These are phyloP conservation scores for Thecophora atra DNA, from an alignment of 2,888 invertebrate species.

Conservation along the genomic window DNA sequence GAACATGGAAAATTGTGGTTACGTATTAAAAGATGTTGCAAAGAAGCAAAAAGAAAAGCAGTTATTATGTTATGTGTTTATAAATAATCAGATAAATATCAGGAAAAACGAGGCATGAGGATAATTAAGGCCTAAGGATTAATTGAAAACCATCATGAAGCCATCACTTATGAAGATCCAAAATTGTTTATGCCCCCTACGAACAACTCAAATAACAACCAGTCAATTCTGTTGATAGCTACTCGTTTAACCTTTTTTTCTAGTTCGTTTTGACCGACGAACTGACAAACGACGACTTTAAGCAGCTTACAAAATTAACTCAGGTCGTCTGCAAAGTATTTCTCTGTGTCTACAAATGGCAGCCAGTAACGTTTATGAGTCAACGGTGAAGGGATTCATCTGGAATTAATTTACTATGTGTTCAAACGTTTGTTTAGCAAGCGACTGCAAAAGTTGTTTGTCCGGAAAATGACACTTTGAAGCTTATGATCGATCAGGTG, in stretches of 20 bases:
- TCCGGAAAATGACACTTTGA: constrained; percentile 20
- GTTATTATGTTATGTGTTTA: too few species aligned
- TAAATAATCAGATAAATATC: too few species aligned
- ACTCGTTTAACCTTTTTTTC: constrained; percentile 1
- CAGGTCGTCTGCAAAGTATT: not conserved
- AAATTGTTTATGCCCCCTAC: too few species aligned
- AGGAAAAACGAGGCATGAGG: too few species aligned
- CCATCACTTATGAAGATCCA: too few species aligned
- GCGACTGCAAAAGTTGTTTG: constrained; percentile 9
- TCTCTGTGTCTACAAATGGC: not conserved
- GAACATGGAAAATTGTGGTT: too few species aligned
- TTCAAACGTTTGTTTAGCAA: constrained; percentile 3
- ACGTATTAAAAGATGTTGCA: too few species aligned
- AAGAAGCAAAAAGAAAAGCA: too few species aligned
- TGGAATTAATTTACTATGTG: constrained; percentile 42
- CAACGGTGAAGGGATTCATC: constrained; percentile 41
- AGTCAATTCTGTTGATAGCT: not conserved
- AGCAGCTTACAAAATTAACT: constrained; percentile 24
- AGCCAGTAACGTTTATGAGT: not conserved
- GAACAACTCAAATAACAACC: not conserved
- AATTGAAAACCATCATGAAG: too few species aligned
- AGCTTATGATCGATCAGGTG: constrained; percentile 10
- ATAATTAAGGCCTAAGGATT: too few species aligned
- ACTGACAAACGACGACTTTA: constrained; percentile 11
- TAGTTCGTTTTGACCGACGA: not conserved